Base-by-base conservation (phyloP, 2,888 invertebrate genomes). In the Pasiphila rectangulata region DNA sequence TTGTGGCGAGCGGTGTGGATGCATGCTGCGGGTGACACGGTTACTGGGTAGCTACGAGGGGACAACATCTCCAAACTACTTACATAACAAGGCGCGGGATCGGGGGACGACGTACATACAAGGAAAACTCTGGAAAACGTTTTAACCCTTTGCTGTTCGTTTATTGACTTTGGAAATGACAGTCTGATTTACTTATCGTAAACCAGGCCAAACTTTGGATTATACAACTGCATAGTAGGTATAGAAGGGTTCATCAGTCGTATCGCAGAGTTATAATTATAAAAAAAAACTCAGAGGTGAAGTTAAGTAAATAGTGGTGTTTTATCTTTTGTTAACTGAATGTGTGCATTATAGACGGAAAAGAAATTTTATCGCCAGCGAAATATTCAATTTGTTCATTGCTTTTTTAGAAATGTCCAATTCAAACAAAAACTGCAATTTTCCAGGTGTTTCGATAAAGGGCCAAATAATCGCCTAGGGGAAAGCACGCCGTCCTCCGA, bases 61-160 rank as follows among this genome's bases (percentile, higher is more conserved):
- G 73, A 75, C 70, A 78, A 79, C 75, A 79, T 70, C 70, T 69
- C 43, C 72, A 77, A 73, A 75, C 80, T 85, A 85, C 85, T 80
- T 80, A 85, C 80, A 63, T 70, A 64, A 68, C 64, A 63, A 35
- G 45, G 35, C 40, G 25, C 37, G 27, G 25, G 41, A 44, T 49
- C 45, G 32, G 21, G 19, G 43, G 35, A 41, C 45, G 36, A 25
- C 32, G 27, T 50, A 36, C 32, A 21, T 50, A 36, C 16, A 40
- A 41, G 41, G 41, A 50, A 50, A 45, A 36, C 7, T 25, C 45
- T 45, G 37, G 49, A 45, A 45, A 50, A 48, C 39, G 29, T 37
- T 35, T 40, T 20, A 45, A 29, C 37, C 41, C 39, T 36, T 35
- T 40, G 37, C 50, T 44, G 40, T 16, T 50, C 39, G 25, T 35